Evolutionary conservation across 2,113 vertebrate genomes (phyloP).

Genomic region (Nibea albiflora): DNA sequence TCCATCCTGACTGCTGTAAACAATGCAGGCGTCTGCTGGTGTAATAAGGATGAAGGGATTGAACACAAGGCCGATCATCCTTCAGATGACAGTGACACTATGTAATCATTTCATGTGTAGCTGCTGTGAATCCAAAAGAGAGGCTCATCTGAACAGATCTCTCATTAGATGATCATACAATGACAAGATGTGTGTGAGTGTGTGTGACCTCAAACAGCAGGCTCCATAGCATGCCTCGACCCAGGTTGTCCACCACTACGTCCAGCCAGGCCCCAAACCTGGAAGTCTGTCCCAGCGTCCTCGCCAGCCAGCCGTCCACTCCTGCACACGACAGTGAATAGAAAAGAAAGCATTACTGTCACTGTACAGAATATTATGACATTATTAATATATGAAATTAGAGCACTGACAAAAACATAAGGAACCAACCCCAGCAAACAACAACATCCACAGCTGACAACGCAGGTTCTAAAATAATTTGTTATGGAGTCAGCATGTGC

Average conservation of each 20-base stretch:
- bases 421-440: too few relatives aligned
- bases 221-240: slow-evolving; percentile 80
- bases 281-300: slow-evolving; percentile 75
- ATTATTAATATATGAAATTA: too few relatives aligned
- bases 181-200: background rate
- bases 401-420: too few relatives aligned
- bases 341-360: background rate
- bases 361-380: too few relatives aligned
- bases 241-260: slow-evolving; percentile 79
- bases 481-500: too few relatives aligned
- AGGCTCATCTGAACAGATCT: background rate
- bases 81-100: background rate
- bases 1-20: background rate
- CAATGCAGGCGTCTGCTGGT: background rate
- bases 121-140: background rate
- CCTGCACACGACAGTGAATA: slow-evolving; percentile 51
- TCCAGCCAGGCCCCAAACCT: slow-evolving; percentile 83
- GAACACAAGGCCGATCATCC: background rate
- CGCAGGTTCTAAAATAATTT: too few relatives aligned
- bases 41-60: background rate
- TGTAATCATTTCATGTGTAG: background rate
- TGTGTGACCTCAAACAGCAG: slow-evolving; percentile 68
- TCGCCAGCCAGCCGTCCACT: slow-evolving; percentile 78
- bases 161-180: too few relatives aligned
- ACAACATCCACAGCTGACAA: too few relatives aligned